Conservation (phyloP, 1,140 invertebrate species). For the Ostrea edulis region DNA sequence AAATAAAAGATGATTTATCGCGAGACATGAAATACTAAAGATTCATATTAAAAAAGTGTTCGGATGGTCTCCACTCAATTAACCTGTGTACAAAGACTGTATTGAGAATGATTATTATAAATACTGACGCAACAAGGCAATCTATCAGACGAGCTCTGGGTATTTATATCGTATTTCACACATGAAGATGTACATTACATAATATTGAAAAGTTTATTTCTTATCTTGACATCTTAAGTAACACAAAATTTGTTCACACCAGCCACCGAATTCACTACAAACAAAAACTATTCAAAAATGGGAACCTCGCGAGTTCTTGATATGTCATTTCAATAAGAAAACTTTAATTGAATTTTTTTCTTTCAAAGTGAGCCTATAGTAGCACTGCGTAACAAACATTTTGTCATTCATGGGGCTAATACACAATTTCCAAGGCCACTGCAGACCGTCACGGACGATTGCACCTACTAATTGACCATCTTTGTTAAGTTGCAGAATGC, state of each 20-base stretch:
- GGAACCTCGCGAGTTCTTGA: not conserved
- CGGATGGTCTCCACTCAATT: not conserved
- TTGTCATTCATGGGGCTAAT: constrained; percentile 43
- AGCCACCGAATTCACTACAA: not conserved
- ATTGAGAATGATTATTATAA: not conserved
- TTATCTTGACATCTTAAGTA: not conserved
- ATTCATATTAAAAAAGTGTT: not conserved
- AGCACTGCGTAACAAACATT: constrained; percentile 44
- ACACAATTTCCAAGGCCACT: constrained; percentile 49
- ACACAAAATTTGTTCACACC: not conserved
- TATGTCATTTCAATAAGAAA: constrained; percentile 27
- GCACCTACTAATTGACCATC: constrained; percentile 44
- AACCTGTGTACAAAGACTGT: not conserved
- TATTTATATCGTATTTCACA: not conserved
- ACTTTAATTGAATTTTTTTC: constrained; percentile 48
- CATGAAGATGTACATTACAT: not conserved
- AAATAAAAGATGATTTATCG: constrained; percentile 30
- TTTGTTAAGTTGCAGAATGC: constrained; percentile 44
- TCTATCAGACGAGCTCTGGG: not conserved
- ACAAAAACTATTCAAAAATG: not conserved
- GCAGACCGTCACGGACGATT: constrained; percentile 35
- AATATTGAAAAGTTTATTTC: not conserved
- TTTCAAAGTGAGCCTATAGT: constrained; percentile 43
- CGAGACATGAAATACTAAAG: not conserved
- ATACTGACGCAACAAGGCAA: not conserved